phyloP scores from a whole-genome alignment of 2,113 vertebrate species.

The Oreocharis arfaki region DNA sequence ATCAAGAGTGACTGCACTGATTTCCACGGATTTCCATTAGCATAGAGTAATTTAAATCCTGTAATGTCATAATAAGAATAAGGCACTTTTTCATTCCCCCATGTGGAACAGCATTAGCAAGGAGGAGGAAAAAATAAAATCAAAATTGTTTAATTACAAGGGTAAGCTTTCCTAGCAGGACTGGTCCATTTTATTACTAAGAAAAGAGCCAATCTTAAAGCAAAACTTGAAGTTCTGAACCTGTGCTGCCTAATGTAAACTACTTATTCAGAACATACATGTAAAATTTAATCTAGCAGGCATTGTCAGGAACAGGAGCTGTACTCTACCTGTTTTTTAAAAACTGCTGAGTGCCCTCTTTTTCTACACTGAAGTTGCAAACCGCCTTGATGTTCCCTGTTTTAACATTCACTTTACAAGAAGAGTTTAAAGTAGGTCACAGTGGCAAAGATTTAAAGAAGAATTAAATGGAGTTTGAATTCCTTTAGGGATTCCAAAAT shows the following conservation, averaged over 20 bases:
- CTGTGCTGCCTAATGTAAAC: background rate
- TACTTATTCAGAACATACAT: background rate
- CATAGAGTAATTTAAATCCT: background rate
- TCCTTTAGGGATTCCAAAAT: background rate
- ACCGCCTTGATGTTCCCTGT: background rate
- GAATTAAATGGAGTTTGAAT: background rate
- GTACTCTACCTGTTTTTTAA: background rate
- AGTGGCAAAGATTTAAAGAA: background rate
- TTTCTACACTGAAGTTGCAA: background rate
- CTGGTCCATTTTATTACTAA: background rate
- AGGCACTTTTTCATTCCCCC: background rate
- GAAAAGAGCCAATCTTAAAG: background rate
- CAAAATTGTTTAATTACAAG: background rate
- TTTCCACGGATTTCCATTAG: background rate
- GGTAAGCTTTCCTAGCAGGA: background rate
- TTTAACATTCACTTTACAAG: background rate
- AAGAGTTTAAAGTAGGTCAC: background rate
- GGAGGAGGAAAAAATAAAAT: background rate
- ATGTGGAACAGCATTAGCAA: background rate
- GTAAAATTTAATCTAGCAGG: background rate
- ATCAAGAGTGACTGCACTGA: background rate
- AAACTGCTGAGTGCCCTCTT: background rate
- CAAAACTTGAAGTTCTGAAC: background rate
- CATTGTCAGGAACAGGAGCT: background rate
- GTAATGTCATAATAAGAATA: background rate